Base-by-base conservation (phyloP, 2,797 vertebrate genomes). In the Cossypha caffra region DNA sequence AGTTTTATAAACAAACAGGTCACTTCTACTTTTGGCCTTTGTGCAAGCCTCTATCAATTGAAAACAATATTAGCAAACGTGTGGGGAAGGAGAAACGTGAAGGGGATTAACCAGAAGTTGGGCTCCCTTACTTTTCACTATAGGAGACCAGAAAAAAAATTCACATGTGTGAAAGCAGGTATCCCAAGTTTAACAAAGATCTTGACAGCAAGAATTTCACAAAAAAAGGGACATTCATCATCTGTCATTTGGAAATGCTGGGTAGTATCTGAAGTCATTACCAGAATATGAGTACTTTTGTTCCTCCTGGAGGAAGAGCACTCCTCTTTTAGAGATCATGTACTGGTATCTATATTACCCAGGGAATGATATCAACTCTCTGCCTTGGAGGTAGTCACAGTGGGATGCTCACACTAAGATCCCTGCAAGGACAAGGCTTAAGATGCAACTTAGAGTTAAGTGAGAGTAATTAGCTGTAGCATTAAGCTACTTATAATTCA, bases 401-500 rank as follows among this genome's bases (percentile, higher is more conserved):
- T 84, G n/a, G 16, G 37, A 66, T 82, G 21, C n/a, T 88, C 84
- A 73, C 40, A 20, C 16, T 24, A 72, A 88, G 63, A 88, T 16
- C 33, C 62, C 74, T 38, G 21, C 59, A 92, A 91, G 71, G 71
- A 63, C 77, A 89, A 93, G 37, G 43, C 55, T 91, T 85, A 82
- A 62, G 48, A 62, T 28, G 14, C 20, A 58, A 69, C 67, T 11
- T 62, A 10, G 40, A 96, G 31, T 83, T 76, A 77, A 24, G 14
- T 69, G 51, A 61, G 47, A 78, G 28, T 83, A 75, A 84, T 78
- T 58, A 88, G 45, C 11, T 38, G 33, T 24, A 84, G 51, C 33
- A 89, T 58, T 92, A 79, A 84, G 48, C 66, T 86, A 83, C 77
- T 73, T 86, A 48, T 5, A 88, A 62, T 62, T 86, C 50, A 86